These are phyloP conservation scores for Neuroterus valhalla DNA, from an alignment of 1,140 invertebrate genomes.

Conservation along the genomic window DNA sequence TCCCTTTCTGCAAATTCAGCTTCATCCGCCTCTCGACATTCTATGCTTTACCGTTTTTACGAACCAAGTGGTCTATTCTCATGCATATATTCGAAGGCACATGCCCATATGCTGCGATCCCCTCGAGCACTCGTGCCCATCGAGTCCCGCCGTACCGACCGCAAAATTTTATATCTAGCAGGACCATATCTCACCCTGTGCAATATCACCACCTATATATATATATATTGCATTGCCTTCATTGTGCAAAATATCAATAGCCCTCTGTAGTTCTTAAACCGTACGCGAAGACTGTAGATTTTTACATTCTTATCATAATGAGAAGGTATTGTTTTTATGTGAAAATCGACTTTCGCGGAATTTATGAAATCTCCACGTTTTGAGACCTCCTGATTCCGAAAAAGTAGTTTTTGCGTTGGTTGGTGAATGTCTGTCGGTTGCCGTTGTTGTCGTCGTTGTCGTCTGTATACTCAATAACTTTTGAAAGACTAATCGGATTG, in stretches of 20 bases:
- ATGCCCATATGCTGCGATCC: constrained; percentile 50
- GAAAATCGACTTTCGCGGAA: too few relatives aligned
- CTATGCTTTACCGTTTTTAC: constrained; percentile 49
- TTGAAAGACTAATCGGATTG: too few relatives aligned
- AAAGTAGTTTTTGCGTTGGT: too few relatives aligned
- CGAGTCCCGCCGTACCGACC: constrained; percentile 44
- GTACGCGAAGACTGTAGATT: neutral
- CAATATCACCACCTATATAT: constrained; percentile 12
- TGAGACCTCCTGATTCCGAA: too few relatives aligned
- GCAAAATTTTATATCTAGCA: constrained; percentile 46
- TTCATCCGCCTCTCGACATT: constrained; percentile 55
- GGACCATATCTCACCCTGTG: constrained; percentile 25
- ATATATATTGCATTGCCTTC: constrained; percentile 13
- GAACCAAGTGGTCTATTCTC: constrained; percentile 61
- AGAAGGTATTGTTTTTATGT: too few relatives aligned
- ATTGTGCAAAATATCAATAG: constrained; percentile 20
- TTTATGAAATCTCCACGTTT: too few relatives aligned
- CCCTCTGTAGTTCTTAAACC: neutral
- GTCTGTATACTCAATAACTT: too few relatives aligned
- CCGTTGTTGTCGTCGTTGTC: too few relatives aligned
- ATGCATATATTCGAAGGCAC: constrained; percentile 58
- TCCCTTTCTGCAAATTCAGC: constrained; percentile 59
- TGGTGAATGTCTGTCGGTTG: too few relatives aligned
- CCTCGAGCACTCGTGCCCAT: constrained; percentile 49
- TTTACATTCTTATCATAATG: too few relatives aligned